phyloP scores from a whole-genome alignment of 2,888 invertebrate genomes.

The Agonum fuliginosum region DNA sequence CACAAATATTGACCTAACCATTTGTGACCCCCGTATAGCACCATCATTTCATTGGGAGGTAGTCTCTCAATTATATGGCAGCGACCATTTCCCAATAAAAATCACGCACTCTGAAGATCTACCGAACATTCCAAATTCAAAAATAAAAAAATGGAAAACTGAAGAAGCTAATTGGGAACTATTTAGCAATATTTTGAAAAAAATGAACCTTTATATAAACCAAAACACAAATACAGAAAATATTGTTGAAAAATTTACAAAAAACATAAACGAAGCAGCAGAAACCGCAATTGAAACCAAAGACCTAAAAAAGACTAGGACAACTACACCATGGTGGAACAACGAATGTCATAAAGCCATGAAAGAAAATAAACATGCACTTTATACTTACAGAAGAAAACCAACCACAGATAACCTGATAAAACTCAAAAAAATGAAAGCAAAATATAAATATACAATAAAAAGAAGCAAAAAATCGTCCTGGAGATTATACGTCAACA shows the following conservation, averaged over 20 bases:
- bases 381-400: neutral
- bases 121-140: neutral
- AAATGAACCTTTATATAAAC: neutral
- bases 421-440: slow-evolving; percentile 25
- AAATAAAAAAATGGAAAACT: neutral
- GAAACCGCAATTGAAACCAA: neutral
- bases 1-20: slow-evolving; percentile 10
- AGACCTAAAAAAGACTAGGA: neutral
- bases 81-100: neutral
- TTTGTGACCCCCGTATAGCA: neutral
- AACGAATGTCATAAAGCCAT: neutral
- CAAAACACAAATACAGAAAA: neutral
- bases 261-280: slow-evolving; percentile 12
- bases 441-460: neutral
- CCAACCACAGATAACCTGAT: slow-evolving; percentile 5
- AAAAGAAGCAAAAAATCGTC: slow-evolving; percentile 7
- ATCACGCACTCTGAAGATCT: neutral
- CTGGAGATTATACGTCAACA: slow-evolving; percentile 5
- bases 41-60: neutral
- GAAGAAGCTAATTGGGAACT: slow-evolving; percentile 9
- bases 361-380: neutral
- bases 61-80: neutral
- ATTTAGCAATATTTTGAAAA: neutral
- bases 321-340: slow-evolving; percentile 38
- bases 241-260: too few relatives aligned